phyloP scores from a whole-genome alignment of 2,113 vertebrate species.

The Garra rufa region DNA sequence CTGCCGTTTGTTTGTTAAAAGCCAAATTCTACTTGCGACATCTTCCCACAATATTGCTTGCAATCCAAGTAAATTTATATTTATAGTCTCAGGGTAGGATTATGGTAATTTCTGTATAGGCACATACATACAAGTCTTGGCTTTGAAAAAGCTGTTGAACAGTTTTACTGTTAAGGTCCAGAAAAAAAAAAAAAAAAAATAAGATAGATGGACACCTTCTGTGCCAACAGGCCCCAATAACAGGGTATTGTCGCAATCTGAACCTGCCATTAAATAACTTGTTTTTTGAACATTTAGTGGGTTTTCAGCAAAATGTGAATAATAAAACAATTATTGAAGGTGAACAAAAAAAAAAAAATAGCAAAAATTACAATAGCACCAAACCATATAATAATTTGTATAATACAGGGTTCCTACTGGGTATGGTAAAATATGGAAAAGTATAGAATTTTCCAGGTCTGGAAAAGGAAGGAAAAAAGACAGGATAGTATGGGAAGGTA shows the following conservation, averaged over 20 bases:
- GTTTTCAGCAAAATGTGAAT: neutral
- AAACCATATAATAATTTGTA: no score
- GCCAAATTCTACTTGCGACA: neutral
- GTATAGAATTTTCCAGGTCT: no score
- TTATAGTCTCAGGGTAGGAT: neutral
- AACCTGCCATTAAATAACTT: neutral
- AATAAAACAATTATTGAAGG: neutral
- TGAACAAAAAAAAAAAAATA: no score
- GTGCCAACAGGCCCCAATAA: neutral
- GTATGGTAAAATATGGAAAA: no score
- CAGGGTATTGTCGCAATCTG: neutral
- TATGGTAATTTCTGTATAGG: neutral
- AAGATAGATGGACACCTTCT: neutral
- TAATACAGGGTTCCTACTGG: no score
- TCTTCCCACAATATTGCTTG: slow-evolving; percentile 10
- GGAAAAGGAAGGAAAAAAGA: no score
- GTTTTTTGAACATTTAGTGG: neutral
- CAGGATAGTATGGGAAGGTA: no score
- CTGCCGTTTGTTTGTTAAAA: slow-evolving; percentile 46
- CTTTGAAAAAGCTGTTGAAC: neutral
- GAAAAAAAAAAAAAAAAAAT: neutral
- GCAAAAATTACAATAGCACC: no score
- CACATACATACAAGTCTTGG: neutral
- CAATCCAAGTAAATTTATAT: neutral
- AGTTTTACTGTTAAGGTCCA: neutral